phyloP scores from a whole-genome alignment of 2,888 invertebrate genomes.

The Cephonodes hylas region DNA sequence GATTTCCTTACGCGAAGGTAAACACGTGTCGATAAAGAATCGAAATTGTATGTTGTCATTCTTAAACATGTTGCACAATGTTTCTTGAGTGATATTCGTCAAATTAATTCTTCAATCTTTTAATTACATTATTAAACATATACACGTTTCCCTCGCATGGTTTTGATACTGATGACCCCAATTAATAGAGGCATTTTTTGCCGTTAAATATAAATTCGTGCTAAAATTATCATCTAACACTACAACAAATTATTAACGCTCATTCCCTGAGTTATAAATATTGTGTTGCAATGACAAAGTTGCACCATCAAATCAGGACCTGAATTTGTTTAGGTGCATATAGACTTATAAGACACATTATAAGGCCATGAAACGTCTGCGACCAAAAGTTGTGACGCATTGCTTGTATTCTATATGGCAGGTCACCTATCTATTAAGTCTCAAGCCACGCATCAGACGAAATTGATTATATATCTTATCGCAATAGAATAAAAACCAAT shows the following conservation, averaged over 20 bases:
- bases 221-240: background rate
- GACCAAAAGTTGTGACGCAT: background rate
- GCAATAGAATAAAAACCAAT: background rate
- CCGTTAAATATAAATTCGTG: background rate
- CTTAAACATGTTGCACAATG: background rate
- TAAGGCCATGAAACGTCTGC: background rate
- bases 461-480: conserved; percentile 19
- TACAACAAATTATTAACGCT: too few relatives aligned
- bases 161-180: background rate
- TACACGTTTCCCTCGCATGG: conserved; percentile 15
- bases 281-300: too few relatives aligned
- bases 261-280: too few relatives aligned
- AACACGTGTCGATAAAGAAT: background rate
- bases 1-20: background rate
- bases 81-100: background rate
- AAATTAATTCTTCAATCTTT: background rate
- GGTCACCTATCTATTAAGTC: background rate
- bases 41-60: background rate
- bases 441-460: background rate
- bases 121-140: background rate
- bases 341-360: background rate
- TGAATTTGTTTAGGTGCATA: background rate
- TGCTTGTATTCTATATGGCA: background rate
- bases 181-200: background rate
- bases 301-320: background rate